phyloP scores from a whole-genome alignment of 2,797 vertebrate genomes.

The Rallus crepitans region DNA sequence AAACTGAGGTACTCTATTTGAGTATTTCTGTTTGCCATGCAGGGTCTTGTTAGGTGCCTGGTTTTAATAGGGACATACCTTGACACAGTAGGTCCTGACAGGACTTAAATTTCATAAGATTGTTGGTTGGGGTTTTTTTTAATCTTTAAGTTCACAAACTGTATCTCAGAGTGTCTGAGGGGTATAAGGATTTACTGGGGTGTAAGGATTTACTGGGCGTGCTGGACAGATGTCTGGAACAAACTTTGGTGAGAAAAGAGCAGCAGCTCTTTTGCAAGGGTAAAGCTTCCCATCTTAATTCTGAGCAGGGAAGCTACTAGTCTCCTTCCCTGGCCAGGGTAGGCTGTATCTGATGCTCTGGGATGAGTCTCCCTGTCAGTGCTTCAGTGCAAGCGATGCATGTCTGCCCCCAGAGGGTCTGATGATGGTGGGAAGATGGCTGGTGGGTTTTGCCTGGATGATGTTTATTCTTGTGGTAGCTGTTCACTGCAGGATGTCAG shows the following conservation, averaged over 20 bases:
- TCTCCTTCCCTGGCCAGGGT: not conserved
- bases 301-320: not conserved
- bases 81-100: not conserved
- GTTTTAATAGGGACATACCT: not conserved
- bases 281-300: not conserved
- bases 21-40: not conserved
- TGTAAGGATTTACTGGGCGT: not conserved
- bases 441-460: not conserved
- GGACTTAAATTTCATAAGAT: not conserved
- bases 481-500: not conserved
- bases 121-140: fast-evolving
- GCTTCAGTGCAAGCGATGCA: not conserved
- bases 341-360: not conserved
- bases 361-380: not conserved
- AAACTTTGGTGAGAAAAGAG: not conserved
- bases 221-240: not conserved
- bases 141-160: not conserved
- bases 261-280: not conserved
- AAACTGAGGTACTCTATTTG: not conserved
- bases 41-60: not conserved
- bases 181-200: not conserved
- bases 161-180: fast-evolving
- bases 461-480: not conserved
- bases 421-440: fast-evolving
- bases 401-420: not conserved